Evolutionary conservation across 2,888 invertebrate species (phyloP).

Genomic region (Neoscelio sp.): DNA sequence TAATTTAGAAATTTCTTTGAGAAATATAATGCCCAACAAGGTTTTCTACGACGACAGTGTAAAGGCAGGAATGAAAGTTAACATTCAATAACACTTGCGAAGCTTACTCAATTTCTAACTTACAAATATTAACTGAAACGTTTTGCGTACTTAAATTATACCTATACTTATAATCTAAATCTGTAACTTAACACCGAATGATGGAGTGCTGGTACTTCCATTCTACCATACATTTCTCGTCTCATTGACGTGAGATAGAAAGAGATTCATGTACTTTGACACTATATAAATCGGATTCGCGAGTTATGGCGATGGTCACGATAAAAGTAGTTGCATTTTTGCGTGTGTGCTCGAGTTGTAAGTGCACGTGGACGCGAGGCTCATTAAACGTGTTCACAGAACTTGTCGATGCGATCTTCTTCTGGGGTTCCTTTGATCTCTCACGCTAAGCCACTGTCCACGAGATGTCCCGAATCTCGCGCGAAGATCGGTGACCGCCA

Average conservation of each 20-base stretch:
- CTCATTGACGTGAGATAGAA: not conserved
- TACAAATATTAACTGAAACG: too few relatives aligned
- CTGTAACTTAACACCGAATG: too few relatives aligned
- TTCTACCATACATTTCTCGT: too few relatives aligned
- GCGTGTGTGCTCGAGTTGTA: slow-evolving; percentile 51
- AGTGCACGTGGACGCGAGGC: slow-evolving; percentile 40
- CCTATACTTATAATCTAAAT: too few relatives aligned
- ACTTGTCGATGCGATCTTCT: slow-evolving; percentile 63
- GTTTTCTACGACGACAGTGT: too few relatives aligned
- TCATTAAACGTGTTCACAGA: slow-evolving; percentile 68
- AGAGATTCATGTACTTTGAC: not conserved
- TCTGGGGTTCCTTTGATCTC: slow-evolving; percentile 58
- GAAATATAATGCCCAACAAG: too few relatives aligned
- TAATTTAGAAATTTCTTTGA: too few relatives aligned
- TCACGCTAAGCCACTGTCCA: slow-evolving; percentile 66
- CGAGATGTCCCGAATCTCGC: slow-evolving; percentile 68
- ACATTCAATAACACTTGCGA: too few relatives aligned
- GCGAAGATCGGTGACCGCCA: slow-evolving; percentile 69
- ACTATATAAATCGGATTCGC: slow-evolving; percentile 25
- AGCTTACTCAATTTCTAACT: too few relatives aligned
- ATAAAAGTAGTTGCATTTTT: slow-evolving; percentile 39
- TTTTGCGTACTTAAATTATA: too few relatives aligned
- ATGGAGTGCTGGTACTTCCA: too few relatives aligned
- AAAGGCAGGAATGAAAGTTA: too few relatives aligned
- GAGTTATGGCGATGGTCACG: slow-evolving; percentile 37